Percentiles rank a stretch among this genome's conserved stretches.
Evolutionary conservation across 2,888 invertebrate species (phyloP).

Genomic region (Mythimna pallens): DNA sequence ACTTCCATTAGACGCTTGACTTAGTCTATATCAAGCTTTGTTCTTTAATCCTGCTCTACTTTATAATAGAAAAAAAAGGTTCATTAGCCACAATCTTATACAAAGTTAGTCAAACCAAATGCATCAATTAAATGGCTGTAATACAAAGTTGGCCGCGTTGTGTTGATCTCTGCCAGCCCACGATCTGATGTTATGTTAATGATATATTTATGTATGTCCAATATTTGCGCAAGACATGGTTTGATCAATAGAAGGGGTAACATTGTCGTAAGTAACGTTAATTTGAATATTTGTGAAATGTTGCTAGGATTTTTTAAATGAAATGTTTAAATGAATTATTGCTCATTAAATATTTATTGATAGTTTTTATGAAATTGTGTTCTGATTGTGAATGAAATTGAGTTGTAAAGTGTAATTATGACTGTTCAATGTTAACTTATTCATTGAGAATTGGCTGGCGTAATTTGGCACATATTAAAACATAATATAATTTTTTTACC

Average conservation of each 20-base stretch:
- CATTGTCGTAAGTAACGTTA: not conserved
- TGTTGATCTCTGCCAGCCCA: conserved; percentile 61
- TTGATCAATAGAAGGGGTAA: conserved; percentile 14
- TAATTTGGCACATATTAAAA: conserved; percentile 3
- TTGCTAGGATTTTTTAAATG: conserved; percentile 5
- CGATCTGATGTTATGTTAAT: conserved; percentile 72
- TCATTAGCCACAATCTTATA: not conserved
- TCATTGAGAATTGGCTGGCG: not conserved
- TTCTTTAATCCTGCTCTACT: not conserved
- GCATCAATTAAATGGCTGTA: conserved; percentile 36
- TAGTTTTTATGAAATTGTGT: conserved; percentile 7
- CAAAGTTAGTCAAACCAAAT: conserved; percentile 48
- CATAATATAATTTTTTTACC: too few relatives aligned
- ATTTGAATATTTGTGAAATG: not conserved
- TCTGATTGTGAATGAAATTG: conserved; percentile 24
- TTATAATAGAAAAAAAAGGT: not conserved
- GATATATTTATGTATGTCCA: conserved; percentile 57
- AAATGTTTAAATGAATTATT: too few relatives aligned
- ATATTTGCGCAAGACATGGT: conserved; percentile 62
- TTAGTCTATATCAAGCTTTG: not conserved
- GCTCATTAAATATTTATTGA: not conserved
- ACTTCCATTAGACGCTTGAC: too few relatives aligned
- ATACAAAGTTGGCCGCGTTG: conserved; percentile 49
- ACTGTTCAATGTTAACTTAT: not conserved
- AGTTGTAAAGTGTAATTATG: not conserved